Conservation (phyloP, 2,113 vertebrate species). For the Cyprinodon tularosa region DNA sequence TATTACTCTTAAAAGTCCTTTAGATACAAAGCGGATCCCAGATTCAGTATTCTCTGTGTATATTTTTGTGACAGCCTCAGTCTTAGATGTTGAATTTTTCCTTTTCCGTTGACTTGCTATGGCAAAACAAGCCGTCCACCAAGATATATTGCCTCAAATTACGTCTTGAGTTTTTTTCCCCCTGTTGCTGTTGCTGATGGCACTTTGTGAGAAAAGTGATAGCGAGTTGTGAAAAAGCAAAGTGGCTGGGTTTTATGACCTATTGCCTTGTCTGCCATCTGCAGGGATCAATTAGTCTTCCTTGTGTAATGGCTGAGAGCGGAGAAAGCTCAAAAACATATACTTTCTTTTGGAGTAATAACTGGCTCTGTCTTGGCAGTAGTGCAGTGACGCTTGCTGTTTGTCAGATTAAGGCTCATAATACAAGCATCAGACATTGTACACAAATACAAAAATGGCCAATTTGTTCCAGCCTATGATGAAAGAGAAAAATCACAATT, state of each 20-base stretch:
- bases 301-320: slow-evolving; percentile 64
- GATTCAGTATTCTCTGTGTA: not conserved
- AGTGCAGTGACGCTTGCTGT: slow-evolving; percentile 19
- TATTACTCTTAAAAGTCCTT: too few species aligned
- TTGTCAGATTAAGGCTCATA: slow-evolving; percentile 23
- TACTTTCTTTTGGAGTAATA: slow-evolving; percentile 59
- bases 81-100: slow-evolving; percentile 28
- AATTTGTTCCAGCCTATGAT: not conserved
- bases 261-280: slow-evolving; percentile 72
- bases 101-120: slow-evolving; percentile 60
- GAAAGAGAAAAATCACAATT: slow-evolving; percentile 32
- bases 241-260: slow-evolving; percentile 69
- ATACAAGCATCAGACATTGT: slow-evolving; percentile 25
- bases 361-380: slow-evolving; percentile 34
- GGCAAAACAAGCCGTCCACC: slow-evolving; percentile 64
- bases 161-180: slow-evolving; percentile 47
- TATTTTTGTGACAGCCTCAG: slow-evolving; percentile 14
- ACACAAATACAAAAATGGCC: slow-evolving; percentile 22
- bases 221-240: slow-evolving; percentile 65
- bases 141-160: slow-evolving; percentile 72
- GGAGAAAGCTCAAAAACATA: slow-evolving; percentile 59
- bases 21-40: too few species aligned
- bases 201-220: slow-evolving; percentile 67
- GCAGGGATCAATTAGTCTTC: slow-evolving; percentile 76
- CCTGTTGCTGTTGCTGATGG: slow-evolving; percentile 52